Evolutionary conservation across 1,140 invertebrate genomes (phyloP).

Genomic region (Xylocopa sonorina): DNA sequence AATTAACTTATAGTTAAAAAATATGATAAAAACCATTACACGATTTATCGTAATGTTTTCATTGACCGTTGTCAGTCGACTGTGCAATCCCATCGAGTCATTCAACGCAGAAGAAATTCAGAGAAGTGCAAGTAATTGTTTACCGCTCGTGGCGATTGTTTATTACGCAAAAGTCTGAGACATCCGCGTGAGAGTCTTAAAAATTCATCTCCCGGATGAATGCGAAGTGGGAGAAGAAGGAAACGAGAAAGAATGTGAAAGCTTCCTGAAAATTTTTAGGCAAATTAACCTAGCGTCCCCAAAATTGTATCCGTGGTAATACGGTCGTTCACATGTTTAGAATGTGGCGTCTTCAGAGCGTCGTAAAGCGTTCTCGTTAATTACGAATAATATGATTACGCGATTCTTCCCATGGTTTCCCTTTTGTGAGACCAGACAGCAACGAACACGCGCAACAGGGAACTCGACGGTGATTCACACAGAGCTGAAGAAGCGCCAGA

Average conservation of each 20-base stretch:
- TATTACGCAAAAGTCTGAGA: neutral
- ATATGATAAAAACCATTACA: neutral
- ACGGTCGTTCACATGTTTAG: constrained; percentile 62
- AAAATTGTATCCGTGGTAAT: constrained; percentile 46
- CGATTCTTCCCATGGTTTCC: constrained; percentile 71
- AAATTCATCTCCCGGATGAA: neutral
- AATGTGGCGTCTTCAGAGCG: constrained; percentile 26
- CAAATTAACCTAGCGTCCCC: neutral
- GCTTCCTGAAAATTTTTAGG: constrained; percentile 11
- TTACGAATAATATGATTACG: constrained; percentile 74
- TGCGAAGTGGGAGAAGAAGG: neutral
- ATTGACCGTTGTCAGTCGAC: neutral
- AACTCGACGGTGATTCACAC: constrained; percentile 14
- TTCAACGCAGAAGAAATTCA: neutral
- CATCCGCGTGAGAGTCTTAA: neutral
- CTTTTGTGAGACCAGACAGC: constrained; percentile 62
- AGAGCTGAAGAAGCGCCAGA: constrained; percentile 7
- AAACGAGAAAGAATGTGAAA: neutral
- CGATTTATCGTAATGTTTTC: neutral
- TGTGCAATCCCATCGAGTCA: neutral
- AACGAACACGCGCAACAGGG: neutral
- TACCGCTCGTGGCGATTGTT: neutral
- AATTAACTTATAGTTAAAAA: neutral
- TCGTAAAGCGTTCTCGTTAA: constrained; percentile 57
- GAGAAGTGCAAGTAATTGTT: constrained; percentile 19